Evolutionary conservation across 2,113 vertebrate genomes (phyloP).

Genomic region (Grantiella picta): DNA sequence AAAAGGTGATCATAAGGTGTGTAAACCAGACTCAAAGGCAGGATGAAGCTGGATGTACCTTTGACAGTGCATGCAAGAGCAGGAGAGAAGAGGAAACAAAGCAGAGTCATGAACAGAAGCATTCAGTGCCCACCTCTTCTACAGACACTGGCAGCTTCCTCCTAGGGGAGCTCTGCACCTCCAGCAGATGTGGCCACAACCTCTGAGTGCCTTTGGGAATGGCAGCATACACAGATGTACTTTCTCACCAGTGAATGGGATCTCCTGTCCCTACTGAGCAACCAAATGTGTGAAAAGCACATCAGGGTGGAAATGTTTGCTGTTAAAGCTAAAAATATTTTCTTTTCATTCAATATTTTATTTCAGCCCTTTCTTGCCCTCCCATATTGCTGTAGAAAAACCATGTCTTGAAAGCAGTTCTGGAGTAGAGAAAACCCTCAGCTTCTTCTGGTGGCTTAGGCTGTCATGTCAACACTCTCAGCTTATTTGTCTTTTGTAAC

Average conservation of each 20-base stretch:
- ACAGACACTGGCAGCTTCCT: not conserved
- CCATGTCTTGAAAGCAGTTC: not conserved
- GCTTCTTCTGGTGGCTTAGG: not conserved
- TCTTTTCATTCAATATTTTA: not conserved
- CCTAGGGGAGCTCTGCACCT: not conserved
- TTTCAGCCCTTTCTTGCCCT: not conserved
- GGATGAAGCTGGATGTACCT: not conserved
- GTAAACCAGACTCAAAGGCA: not conserved
- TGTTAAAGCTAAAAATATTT: not conserved
- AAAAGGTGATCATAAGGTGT: not conserved
- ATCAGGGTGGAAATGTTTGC: not conserved
- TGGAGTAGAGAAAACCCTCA: not conserved
- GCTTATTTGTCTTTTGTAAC: constrained; percentile 1
- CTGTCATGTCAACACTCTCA: not conserved
- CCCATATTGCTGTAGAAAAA: not conserved
- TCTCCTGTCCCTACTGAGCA: not conserved
- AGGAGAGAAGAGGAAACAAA: not conserved
- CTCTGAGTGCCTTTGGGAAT: not conserved
- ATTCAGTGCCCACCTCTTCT: not conserved
- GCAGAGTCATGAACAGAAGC: not conserved
- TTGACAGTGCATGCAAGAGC: not conserved
- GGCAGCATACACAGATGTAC: not conserved
- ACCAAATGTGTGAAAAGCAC: not conserved
- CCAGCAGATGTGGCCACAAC: accelerated
- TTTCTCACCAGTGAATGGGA: not conserved